Conservation (phyloP, 2,888 invertebrate genomes). For the Salticus scenicus region DNA sequence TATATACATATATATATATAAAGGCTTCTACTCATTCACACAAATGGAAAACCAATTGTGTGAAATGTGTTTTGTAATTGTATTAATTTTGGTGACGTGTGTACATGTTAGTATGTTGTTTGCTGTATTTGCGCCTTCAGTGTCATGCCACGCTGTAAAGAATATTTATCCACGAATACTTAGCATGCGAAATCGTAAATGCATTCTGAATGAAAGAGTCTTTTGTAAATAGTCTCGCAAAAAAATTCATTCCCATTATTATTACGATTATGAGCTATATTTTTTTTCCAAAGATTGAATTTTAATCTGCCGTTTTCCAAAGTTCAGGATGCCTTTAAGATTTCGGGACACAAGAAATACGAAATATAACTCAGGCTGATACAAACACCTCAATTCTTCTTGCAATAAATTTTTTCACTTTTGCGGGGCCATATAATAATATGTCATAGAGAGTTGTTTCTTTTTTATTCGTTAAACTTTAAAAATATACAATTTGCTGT, state of each 20-base stretch:
- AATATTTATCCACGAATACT: slow-evolving; percentile 44
- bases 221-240: neutral
- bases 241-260: neutral
- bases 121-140: slow-evolving; percentile 61
- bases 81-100: slow-evolving; percentile 64
- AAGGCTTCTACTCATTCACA: slow-evolving; percentile 56
- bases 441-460: neutral
- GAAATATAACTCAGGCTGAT: slow-evolving; percentile 52
- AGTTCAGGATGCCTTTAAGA: neutral
- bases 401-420: slow-evolving; percentile 39
- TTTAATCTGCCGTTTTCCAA: neutral
- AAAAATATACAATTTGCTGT: neutral
- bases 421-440: neutral
- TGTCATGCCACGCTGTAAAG: slow-evolving; percentile 35
- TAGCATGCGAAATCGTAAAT: neutral
- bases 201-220: neutral
- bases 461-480: neutral
- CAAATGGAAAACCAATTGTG: slow-evolving; percentile 64
- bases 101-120: slow-evolving; percentile 62
- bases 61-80: slow-evolving; percentile 66
- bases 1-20: too few relatives aligned
- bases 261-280: neutral
- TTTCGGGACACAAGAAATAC: neutral
- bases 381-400: slow-evolving; percentile 37
- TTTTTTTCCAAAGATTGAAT: too few relatives aligned